Conservation (phyloP, 2,888 invertebrate species). For the Thymelicus acteon region DNA sequence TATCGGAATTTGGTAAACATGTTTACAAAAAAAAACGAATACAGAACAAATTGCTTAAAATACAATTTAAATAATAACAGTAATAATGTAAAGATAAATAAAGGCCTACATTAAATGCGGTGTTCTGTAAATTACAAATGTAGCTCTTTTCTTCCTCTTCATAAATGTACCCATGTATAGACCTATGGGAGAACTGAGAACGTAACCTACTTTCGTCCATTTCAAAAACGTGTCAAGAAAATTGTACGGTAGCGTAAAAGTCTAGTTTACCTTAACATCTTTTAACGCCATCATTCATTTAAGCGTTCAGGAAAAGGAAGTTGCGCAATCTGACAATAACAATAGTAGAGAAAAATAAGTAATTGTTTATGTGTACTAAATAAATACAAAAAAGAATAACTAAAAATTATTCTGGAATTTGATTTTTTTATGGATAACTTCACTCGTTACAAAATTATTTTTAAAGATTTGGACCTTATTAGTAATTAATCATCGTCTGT, state of each 20-base stretch:
- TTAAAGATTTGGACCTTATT: not conserved
- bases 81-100: no score
- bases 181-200: slow-evolving; percentile 12
- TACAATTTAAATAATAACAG: no score
- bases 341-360: not conserved
- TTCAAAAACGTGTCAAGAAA: slow-evolving; percentile 36
- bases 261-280: slow-evolving; percentile 16
- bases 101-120: no score
- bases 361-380: no score
- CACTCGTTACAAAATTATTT: no score
- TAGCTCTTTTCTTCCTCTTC: slow-evolving; percentile 1
- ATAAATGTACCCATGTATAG: slow-evolving; percentile 12
- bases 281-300: not conserved
- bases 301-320: not conserved
- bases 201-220: slow-evolving; percentile 28
- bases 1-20: no score
- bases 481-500: not conserved
- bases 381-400: no score
- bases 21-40: no score
- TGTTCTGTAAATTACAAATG: not conserved
- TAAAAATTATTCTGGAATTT: no score
- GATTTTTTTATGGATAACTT: no score
- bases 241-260: slow-evolving; percentile 1
- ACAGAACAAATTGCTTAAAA: no score
- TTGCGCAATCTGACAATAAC: slow-evolving; percentile 4